Base-by-base conservation (phyloP, 2,113 vertebrate species). In the Etheostoma cragini region DNA sequence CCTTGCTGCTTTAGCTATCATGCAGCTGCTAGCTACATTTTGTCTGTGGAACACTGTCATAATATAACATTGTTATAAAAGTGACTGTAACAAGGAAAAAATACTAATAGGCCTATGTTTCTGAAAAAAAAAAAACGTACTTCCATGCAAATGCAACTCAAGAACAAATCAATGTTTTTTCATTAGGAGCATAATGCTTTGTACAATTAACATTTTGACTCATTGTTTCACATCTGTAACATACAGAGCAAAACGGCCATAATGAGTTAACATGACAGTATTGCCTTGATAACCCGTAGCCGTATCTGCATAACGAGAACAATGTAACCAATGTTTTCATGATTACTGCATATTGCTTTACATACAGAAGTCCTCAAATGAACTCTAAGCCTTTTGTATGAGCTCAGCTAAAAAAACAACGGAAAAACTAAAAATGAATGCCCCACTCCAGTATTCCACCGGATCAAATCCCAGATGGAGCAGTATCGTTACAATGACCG, bases 401-500 rank as follows among this genome's bases (percentile, higher is more conserved):
- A 79, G 16, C 60, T 90, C 81, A 86, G 81, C 73, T 88, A 72
- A 87, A 84, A 52, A 50, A 47, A 30, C 61, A 68, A 30, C 16
- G 47, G 22, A 11, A 56, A n/a, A 69, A 60, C 47, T 47, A 61
- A 16, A 71, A 88, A 76, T 58, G 8, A 83, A 69, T 76, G 33
- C 52, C 30, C 57, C 57, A 49, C 49, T 69, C 47, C 63, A 47
- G 52, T 72, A 78, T 76, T 61, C 24, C 61, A 53, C 72, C 19
- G 60, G 75, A 86, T 87, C 62, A 79, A 88, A 78, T 90, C 83
- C 92, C 89, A 90, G 65, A 84, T 80, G 87, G 74, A 85, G 76
- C 14, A 33, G 47, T 73, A 66, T 75, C 17, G 77, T 80, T 91
- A 82, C 79, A 82, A 70, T 87, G 90, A 91, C 81, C 52, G 76